Evolutionary conservation across 2,888 invertebrate species (phyloP).

Genomic region (Netelia fuscicornis): DNA sequence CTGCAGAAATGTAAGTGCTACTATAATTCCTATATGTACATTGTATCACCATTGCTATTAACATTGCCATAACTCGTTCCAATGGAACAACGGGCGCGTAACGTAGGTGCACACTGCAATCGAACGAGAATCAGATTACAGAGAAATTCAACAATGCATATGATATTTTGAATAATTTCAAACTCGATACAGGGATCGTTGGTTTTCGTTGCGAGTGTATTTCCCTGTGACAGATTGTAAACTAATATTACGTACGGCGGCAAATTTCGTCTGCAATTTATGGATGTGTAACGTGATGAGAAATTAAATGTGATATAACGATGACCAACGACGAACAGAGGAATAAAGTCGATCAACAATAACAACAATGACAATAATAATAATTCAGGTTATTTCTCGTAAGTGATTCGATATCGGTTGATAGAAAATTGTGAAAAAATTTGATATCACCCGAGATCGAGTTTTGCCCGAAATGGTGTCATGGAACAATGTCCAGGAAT

Average conservation of each 20-base stretch:
- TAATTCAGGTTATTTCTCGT: neutral
- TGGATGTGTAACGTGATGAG: too few species aligned
- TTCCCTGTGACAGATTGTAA: neutral
- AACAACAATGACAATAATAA: too few species aligned
- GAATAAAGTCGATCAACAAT: too few species aligned
- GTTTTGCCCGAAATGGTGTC: neutral
- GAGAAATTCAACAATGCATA: neutral
- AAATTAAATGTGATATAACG: too few species aligned
- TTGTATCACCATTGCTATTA: neutral
- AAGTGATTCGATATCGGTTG: neutral
- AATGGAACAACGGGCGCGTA: neutral
- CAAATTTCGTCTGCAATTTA: too few species aligned
- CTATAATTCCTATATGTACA: neutral
- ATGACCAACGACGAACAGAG: too few species aligned
- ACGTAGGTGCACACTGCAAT: neutral
- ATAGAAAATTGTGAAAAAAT: conserved; percentile 15
- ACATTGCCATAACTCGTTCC: neutral
- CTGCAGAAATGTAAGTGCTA: neutral
- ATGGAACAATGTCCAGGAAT: neutral
- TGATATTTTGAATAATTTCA: neutral
- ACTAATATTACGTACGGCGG: too few species aligned
- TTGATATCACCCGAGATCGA: conserved; percentile 16
- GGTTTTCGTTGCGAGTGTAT: neutral
- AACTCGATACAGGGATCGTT: neutral
- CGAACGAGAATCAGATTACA: conserved; percentile 23